phyloP scores from a whole-genome alignment of 2,888 invertebrate genomes.

The Polylopha cassiicola region DNA sequence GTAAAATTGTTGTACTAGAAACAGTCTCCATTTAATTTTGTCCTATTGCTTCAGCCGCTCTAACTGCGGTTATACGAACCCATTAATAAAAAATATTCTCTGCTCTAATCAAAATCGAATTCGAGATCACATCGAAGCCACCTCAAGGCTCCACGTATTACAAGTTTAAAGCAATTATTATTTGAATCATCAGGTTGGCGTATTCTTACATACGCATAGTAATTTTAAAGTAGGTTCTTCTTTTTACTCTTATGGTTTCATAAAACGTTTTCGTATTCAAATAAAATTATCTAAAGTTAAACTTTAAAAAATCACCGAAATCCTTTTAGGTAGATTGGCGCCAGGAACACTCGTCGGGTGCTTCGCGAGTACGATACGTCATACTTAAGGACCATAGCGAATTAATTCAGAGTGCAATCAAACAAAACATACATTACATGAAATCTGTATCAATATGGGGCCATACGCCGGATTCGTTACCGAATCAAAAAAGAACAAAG shows the following conservation, averaged over 20 bases:
- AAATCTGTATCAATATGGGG: too few species aligned
- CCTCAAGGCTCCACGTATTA: conserved; percentile 62
- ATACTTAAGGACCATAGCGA: too few species aligned
- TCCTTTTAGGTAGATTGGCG: too few species aligned
- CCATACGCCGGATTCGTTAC: too few species aligned
- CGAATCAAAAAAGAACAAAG: too few species aligned
- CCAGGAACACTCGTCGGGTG: too few species aligned
- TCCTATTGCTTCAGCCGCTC: conserved; percentile 13
- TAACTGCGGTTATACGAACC: conserved; percentile 5
- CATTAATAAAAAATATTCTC: conserved; percentile 24
- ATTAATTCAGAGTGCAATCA: too few species aligned
- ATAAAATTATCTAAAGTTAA: conserved; percentile 27
- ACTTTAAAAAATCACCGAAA: conserved; percentile 24
- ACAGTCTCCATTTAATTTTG: too few species aligned
- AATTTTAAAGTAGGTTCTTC: conserved; percentile 33
- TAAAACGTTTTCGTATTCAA: conserved; percentile 22
- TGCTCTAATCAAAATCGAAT: conserved; percentile 56
- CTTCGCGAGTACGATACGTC: too few species aligned
- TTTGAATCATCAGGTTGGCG: conserved; percentile 60
- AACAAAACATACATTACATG: too few species aligned
- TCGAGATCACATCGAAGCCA: conserved; percentile 70
- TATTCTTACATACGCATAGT: conserved; percentile 30
- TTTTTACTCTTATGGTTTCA: conserved; percentile 28
- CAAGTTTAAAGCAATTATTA: conserved; percentile 58
- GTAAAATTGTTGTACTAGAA: too few species aligned